Evolutionary conservation across 2,113 vertebrate genomes (phyloP).

Genomic region (Perccottus glenii): DNA sequence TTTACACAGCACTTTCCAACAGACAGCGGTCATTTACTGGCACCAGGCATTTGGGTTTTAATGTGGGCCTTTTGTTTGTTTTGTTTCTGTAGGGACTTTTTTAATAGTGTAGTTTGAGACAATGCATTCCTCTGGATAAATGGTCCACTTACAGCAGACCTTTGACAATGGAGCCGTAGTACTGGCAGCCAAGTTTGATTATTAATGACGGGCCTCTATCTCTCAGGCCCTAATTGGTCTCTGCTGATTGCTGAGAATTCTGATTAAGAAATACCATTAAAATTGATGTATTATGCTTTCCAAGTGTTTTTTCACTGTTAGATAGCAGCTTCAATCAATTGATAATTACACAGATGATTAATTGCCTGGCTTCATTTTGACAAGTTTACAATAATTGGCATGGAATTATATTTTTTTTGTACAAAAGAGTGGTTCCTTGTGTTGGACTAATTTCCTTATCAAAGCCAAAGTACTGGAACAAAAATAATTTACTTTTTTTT

Average conservation of each 20-base stretch:
- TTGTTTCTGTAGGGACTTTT: slow-evolving; percentile 3
- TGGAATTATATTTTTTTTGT: slow-evolving; percentile 28
- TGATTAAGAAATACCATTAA: slow-evolving; percentile 82
- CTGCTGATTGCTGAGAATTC: slow-evolving; percentile 73
- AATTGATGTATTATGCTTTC: slow-evolving; percentile 74
- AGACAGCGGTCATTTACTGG: slow-evolving; percentile 23
- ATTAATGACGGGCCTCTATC: slow-evolving; percentile 75
- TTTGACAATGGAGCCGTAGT: slow-evolving; percentile 42
- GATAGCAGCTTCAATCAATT: slow-evolving; percentile 76
- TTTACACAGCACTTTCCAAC: slow-evolving; percentile 15
- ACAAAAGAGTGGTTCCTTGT: neutral
- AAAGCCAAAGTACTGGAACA: neutral
- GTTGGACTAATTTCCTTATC: slow-evolving; percentile 3
- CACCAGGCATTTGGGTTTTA: neutral
- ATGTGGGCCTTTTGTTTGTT: neutral
- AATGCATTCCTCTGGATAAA: slow-evolving; percentile 17
- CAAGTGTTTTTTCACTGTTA: slow-evolving; percentile 69
- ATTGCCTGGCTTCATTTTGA: slow-evolving; percentile 62
- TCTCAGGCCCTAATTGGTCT: slow-evolving; percentile 78
- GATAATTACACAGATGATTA: slow-evolving; percentile 76
- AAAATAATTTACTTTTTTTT: too few relatives aligned
- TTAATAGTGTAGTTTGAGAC: slow-evolving; percentile 13
- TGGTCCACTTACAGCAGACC: slow-evolving; percentile 35
- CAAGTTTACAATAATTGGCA: slow-evolving; percentile 62
- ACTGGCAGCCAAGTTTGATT: slow-evolving; percentile 63